Percentiles rank a stretch among this genome's conserved stretches.
Evolutionary conservation across 1,140 invertebrate genomes (phyloP).

Genomic region (Anoplophora glabripennis): DNA sequence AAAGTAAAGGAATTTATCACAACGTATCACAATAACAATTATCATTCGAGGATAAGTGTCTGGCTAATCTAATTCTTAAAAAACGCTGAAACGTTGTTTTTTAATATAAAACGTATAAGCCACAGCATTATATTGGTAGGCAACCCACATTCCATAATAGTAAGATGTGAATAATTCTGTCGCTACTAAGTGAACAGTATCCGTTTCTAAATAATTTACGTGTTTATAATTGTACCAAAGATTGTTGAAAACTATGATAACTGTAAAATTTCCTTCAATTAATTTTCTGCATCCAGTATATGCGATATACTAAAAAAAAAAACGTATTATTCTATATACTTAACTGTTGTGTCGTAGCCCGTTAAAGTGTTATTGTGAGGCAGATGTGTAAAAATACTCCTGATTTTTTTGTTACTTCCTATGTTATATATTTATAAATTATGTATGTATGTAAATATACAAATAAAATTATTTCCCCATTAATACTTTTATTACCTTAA

Average conservation of each 20-base stretch:
- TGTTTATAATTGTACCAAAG: slow-evolving; percentile 28
- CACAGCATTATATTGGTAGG: neutral
- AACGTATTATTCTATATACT: slow-evolving; percentile 31
- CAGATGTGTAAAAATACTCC: slow-evolving; percentile 19
- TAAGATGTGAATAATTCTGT: slow-evolving; percentile 6
- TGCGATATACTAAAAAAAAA: slow-evolving; percentile 12
- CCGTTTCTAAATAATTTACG: slow-evolving; percentile 19
- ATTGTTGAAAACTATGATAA: slow-evolving; percentile 24
- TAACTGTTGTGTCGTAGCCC: slow-evolving; percentile 29
- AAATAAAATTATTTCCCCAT: slow-evolving; percentile 5
- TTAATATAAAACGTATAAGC: too few species aligned
- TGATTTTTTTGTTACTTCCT: slow-evolving; percentile 25
- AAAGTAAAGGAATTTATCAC: too few species aligned
- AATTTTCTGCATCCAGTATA: slow-evolving; percentile 4
- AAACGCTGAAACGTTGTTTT: too few species aligned
- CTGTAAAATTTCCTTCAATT: slow-evolving; percentile 4
- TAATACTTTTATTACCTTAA: neutral
- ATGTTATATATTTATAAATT: slow-evolving; percentile 31
- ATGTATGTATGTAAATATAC: slow-evolving; percentile 35
- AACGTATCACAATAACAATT: too few species aligned
- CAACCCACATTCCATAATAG: neutral
- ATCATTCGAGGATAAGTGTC: too few species aligned
- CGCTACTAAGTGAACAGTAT: neutral
- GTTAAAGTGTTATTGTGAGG: slow-evolving; percentile 24
- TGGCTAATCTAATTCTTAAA: too few species aligned